Percentiles rank a stretch among this genome's conserved stretches.
Conservation (phyloP, 1,140 invertebrate species). For the Zophobas atratus region DNA sequence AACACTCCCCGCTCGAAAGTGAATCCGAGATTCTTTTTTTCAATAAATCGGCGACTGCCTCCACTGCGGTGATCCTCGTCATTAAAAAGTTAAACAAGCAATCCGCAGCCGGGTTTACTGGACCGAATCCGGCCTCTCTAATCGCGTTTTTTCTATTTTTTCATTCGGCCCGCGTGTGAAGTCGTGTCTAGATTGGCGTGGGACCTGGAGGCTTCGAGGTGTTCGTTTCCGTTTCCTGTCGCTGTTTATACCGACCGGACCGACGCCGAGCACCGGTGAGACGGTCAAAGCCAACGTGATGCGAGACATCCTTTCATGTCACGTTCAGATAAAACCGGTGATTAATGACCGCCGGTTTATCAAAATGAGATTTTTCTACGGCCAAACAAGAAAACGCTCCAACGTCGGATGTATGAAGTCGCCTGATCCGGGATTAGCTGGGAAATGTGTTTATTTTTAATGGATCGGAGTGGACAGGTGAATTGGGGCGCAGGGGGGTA, state of each 20-base stretch:
- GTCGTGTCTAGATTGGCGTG: conserved; percentile 53
- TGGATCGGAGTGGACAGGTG: conserved; percentile 19
- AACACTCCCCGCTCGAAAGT: too few species aligned
- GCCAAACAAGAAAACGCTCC: conserved; percentile 56
- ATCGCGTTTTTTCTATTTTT: neutral
- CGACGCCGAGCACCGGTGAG: conserved; percentile 51
- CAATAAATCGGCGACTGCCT: too few species aligned
- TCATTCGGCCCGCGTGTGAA: neutral
- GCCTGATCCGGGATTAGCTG: conserved; percentile 48
- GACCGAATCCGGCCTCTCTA: too few species aligned
- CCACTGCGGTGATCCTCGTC: too few species aligned
- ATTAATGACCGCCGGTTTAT: conserved; percentile 63
- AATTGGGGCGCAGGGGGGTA: neutral
- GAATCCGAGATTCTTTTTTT: too few species aligned
- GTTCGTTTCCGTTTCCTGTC: conserved; percentile 50
- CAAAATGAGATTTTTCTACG: conserved; percentile 63
- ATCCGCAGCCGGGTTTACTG: too few species aligned
- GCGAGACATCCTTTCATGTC: conserved; percentile 62
- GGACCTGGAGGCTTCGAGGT: conserved; percentile 49
- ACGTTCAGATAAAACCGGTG: conserved; percentile 63
- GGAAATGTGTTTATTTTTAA: conserved; percentile 21
- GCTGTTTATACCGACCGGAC: conserved; percentile 39
- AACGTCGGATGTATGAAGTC: conserved; percentile 45
- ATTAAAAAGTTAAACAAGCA: too few species aligned
- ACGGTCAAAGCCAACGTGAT: conserved; percentile 59